Base-by-base conservation (phyloP, 2,888 invertebrate genomes). In the Seira ritae region DNA sequence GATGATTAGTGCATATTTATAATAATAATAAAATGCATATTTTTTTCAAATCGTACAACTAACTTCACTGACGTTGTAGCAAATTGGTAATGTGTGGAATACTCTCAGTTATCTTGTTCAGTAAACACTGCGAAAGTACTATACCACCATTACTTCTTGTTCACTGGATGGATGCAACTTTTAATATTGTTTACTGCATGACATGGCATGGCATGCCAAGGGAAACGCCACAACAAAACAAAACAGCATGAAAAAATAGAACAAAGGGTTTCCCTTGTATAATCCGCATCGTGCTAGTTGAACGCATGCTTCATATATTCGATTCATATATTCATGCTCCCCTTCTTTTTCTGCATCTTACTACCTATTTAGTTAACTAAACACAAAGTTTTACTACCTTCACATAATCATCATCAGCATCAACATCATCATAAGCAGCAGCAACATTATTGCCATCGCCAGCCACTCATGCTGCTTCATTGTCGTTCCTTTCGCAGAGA, bases 401-500 rank as follows among this genome's bases (percentile, higher is more conserved):
- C 24, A n/a, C 22, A 68, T 19, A 22, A 12, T 62, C 4, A 15
- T 15, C 62, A 62, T 17, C 62, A 62, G 10, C 31, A 31, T 31
- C 31, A 31, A 31, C 31, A 31, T 31, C 31, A 8, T 31, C 31
- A 31, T 31, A 31, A n/a, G n/a, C n/a, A 17, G 62, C 62, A 66
- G 8, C 12, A 6, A 3, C 3, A 66, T 19, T 15, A 8, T 66
- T 8, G 20, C 19, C 12, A 12, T 66, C 8, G 71, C 46, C 17
- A 50, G 46, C n/a, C n/a, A n/a, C n/a, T 22, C 19, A 2, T 31
- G 42, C 6, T 72, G 23, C n/a, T 74, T 74, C 74, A 74, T 65
- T 74, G 74, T 74, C 74, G 74, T 23, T 65, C 66, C 42, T 74
- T 42, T 60, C 24, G 20, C 75, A 81, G 73, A 65, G 55, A 68